Percentiles rank a stretch among this genome's conserved stretches.
phyloP scores from a whole-genome alignment of 1,140 invertebrate species.

The Papilio polytes region DNA sequence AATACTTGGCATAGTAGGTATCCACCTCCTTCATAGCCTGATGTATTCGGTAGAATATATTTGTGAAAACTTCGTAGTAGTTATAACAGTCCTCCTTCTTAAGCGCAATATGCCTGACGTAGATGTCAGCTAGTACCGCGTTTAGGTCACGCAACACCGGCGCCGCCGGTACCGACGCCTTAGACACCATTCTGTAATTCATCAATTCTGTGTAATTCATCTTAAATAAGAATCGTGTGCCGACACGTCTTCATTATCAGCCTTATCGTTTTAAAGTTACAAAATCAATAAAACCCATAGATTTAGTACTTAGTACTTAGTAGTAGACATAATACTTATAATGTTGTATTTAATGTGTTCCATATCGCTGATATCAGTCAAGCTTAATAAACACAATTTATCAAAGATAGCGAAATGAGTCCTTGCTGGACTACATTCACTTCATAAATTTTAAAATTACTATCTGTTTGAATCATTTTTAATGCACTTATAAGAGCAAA shows the following conservation, averaged over 20 bases:
- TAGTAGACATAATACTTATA: no score
- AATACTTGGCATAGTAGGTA: constrained; percentile 58
- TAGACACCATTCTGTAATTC: constrained; percentile 40
- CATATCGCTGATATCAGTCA: background rate
- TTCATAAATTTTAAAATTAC: background rate
- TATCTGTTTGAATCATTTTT: no score
- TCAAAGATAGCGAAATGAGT: constrained; percentile 2
- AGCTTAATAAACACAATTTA: background rate
- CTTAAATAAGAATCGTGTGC: background rate
- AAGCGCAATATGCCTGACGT: constrained; percentile 56
- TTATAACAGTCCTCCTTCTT: constrained; percentile 51
- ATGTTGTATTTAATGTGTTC: background rate
- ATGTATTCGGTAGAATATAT: constrained; percentile 54
- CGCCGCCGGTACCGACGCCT: constrained; percentile 33
- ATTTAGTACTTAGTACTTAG: no score
- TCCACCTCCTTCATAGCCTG: constrained; percentile 62
- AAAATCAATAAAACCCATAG: no score
- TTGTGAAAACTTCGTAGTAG: constrained; percentile 60
- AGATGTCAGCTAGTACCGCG: constrained; percentile 55
- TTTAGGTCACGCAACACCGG: constrained; percentile 58
- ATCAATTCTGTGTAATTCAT: no score
- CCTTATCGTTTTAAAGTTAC: background rate
- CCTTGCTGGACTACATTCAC: background rate
- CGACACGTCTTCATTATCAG: background rate
- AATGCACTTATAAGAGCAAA: no score